phyloP scores from a whole-genome alignment of 2,113 vertebrate species.

The Cinclus cinclus region DNA sequence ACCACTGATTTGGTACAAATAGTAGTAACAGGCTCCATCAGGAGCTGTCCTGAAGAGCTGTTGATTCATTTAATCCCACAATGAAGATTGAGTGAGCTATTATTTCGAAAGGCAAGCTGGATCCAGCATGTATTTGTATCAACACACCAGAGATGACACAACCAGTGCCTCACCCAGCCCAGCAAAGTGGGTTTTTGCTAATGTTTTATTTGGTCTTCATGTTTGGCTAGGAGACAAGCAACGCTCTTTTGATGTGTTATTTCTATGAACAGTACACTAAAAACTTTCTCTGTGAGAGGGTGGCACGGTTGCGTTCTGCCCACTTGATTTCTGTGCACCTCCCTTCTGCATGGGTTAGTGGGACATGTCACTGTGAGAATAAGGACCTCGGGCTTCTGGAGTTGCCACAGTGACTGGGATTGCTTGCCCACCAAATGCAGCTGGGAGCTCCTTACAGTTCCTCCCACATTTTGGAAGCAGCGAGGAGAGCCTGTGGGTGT shows the following conservation, averaged over 20 bases:
- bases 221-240: neutral
- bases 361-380: neutral
- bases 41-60: slow-evolving; percentile 1
- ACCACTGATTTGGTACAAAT: slow-evolving; percentile 22
- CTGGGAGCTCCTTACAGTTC: neutral
- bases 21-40: slow-evolving; percentile 26
- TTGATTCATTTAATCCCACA: slow-evolving; percentile 41
- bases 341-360: neutral
- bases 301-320: neutral
- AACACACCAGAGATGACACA: neutral
- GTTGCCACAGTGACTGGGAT: neutral
- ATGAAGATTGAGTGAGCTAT: slow-evolving; percentile 27
- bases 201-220: neutral
- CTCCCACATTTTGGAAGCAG: neutral
- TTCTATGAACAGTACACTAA: neutral
- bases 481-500: rapidly evolving
- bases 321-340: neutral
- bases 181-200: neutral
- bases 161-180: neutral
- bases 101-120: slow-evolving; percentile 41
- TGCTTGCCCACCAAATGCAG: neutral
- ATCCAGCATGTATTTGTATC: slow-evolving; percentile 25
- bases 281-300: neutral
- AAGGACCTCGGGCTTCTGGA: neutral
- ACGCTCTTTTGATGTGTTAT: neutral